Evolutionary conservation across 2,888 invertebrate genomes (phyloP).

Genomic region (Oxyscelio sp.): DNA sequence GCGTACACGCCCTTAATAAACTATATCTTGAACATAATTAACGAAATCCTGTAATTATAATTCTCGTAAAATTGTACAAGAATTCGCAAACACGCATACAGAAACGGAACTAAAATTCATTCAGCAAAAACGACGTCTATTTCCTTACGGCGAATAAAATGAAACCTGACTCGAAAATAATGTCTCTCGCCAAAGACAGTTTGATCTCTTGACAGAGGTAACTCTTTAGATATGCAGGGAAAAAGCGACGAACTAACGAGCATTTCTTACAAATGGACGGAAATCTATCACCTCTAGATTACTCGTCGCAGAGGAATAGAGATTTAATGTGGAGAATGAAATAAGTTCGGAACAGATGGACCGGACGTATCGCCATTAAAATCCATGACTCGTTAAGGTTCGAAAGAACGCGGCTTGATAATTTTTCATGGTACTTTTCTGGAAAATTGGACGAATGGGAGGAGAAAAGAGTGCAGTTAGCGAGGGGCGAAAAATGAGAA

Average conservation of each 20-base stretch:
- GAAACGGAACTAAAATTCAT: slow-evolving; percentile 19
- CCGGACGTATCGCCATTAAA: slow-evolving; percentile 72
- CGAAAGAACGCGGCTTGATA: slow-evolving; percentile 59
- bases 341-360: slow-evolving; percentile 74
- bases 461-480: slow-evolving; percentile 31
- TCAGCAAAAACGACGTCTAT: not conserved
- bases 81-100: no score
- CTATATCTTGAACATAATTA: no score
- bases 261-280: slow-evolving; percentile 68
- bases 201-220: slow-evolving; percentile 17
- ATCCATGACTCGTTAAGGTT: slow-evolving; percentile 73
- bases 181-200: slow-evolving; percentile 52
- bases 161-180: slow-evolving; percentile 57
- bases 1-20: no score
- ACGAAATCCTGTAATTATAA: no score
- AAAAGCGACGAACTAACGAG: slow-evolving; percentile 72
- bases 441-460: slow-evolving; percentile 10
- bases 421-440: slow-evolving; percentile 75
- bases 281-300: slow-evolving; percentile 73
- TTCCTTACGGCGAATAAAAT: not conserved
- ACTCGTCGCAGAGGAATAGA: slow-evolving; percentile 72
- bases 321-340: slow-evolving; percentile 73
- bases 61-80: no score
- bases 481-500: slow-evolving; percentile 35
- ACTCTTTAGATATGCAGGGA: slow-evolving; percentile 64